Conservation (phyloP, 2,888 invertebrate genomes). For the Xestobium rufovillosum region DNA sequence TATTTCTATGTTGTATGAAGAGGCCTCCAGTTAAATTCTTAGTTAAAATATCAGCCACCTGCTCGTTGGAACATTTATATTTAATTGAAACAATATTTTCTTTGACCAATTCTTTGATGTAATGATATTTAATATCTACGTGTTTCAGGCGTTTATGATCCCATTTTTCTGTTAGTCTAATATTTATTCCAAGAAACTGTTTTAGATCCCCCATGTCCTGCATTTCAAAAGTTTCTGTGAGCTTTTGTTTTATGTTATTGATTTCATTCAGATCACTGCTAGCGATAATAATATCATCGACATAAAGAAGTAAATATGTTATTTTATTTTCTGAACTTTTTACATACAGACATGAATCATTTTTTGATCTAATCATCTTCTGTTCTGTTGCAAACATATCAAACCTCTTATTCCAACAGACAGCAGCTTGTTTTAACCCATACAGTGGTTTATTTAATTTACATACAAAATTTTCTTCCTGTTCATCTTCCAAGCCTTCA, state of each 20-base stretch:
- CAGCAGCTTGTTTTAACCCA: conserved; percentile 15
- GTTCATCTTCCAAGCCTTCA: conserved; percentile 13
- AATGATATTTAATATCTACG: no score
- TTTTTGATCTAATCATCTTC: conserved; percentile 10
- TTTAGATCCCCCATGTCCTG: conserved; percentile 7
- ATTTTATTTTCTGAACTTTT: neutral
- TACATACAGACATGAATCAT: conserved; percentile 14
- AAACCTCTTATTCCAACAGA: conserved; percentile 11
- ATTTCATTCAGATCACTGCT: conserved; percentile 7
- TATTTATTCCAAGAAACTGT: conserved; percentile 10
- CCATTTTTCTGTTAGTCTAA: neutral
- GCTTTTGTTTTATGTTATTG: conserved; percentile 3
- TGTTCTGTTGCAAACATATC: conserved; percentile 8
- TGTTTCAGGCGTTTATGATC: no score
- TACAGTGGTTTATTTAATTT: conserved; percentile 15
- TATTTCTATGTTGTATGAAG: no score
- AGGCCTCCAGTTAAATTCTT: no score
- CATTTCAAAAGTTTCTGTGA: conserved; percentile 11
- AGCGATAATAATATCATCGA: conserved; percentile 14
- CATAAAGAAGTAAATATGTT: conserved; percentile 13
- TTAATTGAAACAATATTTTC: no score
- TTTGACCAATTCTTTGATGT: no score
- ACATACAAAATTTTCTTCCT: conserved; percentile 9
- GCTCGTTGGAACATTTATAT: no score
- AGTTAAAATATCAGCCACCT: conserved; percentile 4